Evolutionary conservation across 2,113 vertebrate genomes (phyloP).

Genomic region (Passerina amoena): DNA sequence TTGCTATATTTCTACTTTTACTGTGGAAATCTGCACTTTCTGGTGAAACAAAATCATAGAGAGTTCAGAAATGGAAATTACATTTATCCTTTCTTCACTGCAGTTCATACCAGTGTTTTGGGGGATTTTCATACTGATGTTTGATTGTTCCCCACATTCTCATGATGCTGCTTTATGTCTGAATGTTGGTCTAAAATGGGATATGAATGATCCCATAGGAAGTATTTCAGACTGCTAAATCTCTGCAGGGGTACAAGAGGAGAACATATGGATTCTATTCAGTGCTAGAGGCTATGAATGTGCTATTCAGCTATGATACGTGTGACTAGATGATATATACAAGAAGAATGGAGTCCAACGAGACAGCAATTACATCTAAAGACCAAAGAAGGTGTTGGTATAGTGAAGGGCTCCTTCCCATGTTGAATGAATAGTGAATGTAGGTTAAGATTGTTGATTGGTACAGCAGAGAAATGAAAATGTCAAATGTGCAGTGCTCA

Average conservation of each 20-base stretch:
- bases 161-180: neutral
- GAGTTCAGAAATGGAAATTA: neutral
- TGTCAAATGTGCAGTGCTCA: neutral
- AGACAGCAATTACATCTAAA: neutral
- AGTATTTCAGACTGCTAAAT: neutral
- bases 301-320: neutral
- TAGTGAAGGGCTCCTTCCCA: neutral
- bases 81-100: neutral
- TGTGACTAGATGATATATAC: neutral
- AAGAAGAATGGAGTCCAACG: neutral
- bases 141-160: neutral
- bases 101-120: neutral
- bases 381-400: neutral
- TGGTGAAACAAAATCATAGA: neutral
- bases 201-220: neutral
- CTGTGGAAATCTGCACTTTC: neutral
- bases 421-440: neutral
- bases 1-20: neutral
- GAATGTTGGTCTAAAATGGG: neutral
- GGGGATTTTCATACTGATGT: neutral
- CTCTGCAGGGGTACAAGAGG: neutral
- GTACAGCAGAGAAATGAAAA: neutral
- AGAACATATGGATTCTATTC: conserved; percentile 12
- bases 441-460: neutral
- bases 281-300: neutral